These are phyloP conservation scores for Megalonaias nervosa DNA, from an alignment of 1,140 invertebrate genomes.

Conservation along the genomic window DNA sequence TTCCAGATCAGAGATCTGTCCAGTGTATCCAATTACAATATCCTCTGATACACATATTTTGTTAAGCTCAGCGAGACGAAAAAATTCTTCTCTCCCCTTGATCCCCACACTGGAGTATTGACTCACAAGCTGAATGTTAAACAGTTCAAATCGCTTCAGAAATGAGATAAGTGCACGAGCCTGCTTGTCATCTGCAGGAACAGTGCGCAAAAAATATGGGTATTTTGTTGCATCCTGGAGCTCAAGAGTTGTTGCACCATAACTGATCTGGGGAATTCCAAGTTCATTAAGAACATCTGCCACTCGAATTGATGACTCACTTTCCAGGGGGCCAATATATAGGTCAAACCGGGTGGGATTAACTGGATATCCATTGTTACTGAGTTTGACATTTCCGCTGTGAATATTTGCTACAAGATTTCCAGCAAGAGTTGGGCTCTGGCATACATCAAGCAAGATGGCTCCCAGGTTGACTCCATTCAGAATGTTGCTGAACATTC, in stretches of 20 bases:
- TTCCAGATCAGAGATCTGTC: slow-evolving; percentile 41
- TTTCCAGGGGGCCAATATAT: slow-evolving; percentile 66
- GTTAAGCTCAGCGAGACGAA: slow-evolving; percentile 55
- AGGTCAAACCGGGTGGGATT: slow-evolving; percentile 54
- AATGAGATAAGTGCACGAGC: slow-evolving; percentile 79
- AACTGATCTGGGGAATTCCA: slow-evolving; percentile 83
- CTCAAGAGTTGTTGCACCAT: slow-evolving; percentile 80
- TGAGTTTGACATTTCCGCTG: slow-evolving; percentile 48
- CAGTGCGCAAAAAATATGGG: slow-evolving; percentile 84
- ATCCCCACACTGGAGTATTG: slow-evolving; percentile 58
- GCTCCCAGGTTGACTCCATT: slow-evolving; percentile 56
- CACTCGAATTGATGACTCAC: slow-evolving; percentile 81
- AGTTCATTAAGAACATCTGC: slow-evolving; percentile 78
- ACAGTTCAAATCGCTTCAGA: slow-evolving; percentile 58
- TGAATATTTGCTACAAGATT: slow-evolving; percentile 67
- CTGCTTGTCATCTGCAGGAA: slow-evolving; percentile 88
- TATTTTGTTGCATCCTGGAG: slow-evolving; percentile 70
- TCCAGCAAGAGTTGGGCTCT: slow-evolving; percentile 60
- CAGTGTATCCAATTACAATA: slow-evolving; percentile 52
- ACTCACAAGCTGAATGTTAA: slow-evolving; percentile 63
- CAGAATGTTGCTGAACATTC: slow-evolving; percentile 54
- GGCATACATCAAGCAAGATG: slow-evolving; percentile 61
- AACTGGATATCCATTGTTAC: slow-evolving; percentile 37
- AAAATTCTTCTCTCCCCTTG: slow-evolving; percentile 55
- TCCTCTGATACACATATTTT: slow-evolving; percentile 62